Conservation (phyloP, 2,113 vertebrate species). For the Phaethornis superciliosus region DNA sequence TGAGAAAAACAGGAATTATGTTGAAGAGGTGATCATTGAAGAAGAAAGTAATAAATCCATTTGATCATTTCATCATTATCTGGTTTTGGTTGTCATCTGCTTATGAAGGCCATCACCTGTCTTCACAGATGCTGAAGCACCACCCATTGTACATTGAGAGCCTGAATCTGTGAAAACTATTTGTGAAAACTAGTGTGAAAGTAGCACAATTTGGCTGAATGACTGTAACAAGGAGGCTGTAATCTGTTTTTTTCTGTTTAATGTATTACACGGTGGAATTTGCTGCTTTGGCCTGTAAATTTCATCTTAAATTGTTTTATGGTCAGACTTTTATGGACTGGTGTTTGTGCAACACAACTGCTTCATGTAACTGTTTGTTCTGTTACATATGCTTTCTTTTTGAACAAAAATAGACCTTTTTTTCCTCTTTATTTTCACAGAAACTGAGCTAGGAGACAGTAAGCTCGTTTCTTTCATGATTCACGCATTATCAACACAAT, state of each 20-base stretch:
- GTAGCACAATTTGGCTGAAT: not conserved
- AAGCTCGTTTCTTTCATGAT: not conserved
- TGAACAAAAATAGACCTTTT: not conserved
- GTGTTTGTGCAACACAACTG: not conserved
- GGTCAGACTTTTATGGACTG: not conserved
- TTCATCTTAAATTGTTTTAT: not conserved
- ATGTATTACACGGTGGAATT: not conserved
- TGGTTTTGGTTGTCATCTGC: not conserved
- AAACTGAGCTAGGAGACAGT: not conserved
- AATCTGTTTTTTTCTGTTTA: not conserved
- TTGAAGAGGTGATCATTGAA: not conserved
- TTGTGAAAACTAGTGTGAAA: no score
- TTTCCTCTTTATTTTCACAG: not conserved
- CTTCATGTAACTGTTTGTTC: not conserved
- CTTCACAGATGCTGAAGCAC: not conserved
- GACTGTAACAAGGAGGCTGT: not conserved
- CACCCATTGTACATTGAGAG: not conserved
- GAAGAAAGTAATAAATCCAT: not conserved
- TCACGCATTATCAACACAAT: not conserved
- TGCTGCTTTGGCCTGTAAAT: not conserved
- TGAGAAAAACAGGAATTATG: slow-evolving; percentile 38
- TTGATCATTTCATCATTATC: not conserved
- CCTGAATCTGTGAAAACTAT: no score
- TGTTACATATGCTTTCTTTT: not conserved
- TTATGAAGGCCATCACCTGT: not conserved